phyloP scores from a whole-genome alignment of 2,888 invertebrate genomes.

The Rhyacophila evoluta region DNA sequence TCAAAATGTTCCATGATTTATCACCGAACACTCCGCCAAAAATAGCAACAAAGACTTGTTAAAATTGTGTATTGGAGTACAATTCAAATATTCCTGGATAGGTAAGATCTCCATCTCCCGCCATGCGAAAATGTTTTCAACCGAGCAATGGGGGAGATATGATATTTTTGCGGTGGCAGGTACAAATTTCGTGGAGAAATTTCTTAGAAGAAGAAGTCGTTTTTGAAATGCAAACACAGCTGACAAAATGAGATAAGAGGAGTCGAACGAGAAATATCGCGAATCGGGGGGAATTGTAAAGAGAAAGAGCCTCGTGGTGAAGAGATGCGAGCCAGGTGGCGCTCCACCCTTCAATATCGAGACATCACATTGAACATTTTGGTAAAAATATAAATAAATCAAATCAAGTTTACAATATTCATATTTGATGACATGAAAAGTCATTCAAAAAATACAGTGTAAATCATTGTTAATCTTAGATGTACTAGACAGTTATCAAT shows the following conservation, averaged over 20 bases:
- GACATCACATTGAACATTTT: neutral
- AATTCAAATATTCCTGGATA: neutral
- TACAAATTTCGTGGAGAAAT: neutral
- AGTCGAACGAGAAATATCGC: slow-evolving; percentile 18
- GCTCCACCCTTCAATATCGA: neutral
- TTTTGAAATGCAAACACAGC: slow-evolving; percentile 24
- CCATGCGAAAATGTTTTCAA: neutral
- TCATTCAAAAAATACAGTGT: no score
- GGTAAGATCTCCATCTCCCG: neutral
- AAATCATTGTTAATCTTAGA: no score
- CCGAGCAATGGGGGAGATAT: neutral
- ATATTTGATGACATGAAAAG: no score
- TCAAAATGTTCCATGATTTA: neutral
- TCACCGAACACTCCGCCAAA: neutral
- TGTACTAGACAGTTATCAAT: no score
- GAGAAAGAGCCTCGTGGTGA: neutral
- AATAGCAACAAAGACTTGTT: neutral
- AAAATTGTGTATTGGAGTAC: slow-evolving; percentile 7
- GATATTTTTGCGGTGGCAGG: neutral
- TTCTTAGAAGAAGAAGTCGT: slow-evolving; percentile 12
- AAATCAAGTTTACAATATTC: no score
- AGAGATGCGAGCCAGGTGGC: neutral
- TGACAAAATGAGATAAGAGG: slow-evolving; percentile 20
- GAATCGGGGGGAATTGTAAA: neutral
- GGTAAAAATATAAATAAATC: neutral